Evolutionary conservation across 92 coral and sea anemone species (phyloP).

Genomic region (Palythoa grandis): DNA sequence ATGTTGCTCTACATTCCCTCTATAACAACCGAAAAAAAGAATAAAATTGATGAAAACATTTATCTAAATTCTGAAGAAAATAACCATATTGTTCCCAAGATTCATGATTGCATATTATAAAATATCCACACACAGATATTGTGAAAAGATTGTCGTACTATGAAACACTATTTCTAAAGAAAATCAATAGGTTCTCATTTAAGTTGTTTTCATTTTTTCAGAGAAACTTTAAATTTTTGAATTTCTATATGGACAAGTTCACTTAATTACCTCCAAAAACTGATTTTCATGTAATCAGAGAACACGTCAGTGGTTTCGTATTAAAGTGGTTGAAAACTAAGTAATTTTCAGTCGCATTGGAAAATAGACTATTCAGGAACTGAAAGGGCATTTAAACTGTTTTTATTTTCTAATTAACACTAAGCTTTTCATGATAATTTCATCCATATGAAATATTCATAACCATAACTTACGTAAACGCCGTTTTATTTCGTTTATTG

Average conservation of each 20-base stretch:
- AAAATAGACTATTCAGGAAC: background rate
- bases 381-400: background rate
- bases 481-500: background rate
- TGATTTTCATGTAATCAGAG: background rate
- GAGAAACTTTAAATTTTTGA: no score
- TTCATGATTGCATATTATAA: no score
- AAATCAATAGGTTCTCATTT: no score
- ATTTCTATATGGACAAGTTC: background rate
- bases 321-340: background rate
- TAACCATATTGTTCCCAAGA: no score
- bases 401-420: background rate
- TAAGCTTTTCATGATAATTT: background rate
- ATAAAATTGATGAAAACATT: no score
- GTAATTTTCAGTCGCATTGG: background rate
- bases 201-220: no score
- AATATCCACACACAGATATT: no score
- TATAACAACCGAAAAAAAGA: no score
- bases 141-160: no score
- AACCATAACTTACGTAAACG: constrained; percentile 21
- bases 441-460: constrained; percentile 19
- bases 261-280: background rate
- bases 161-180: no score
- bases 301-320: background rate
- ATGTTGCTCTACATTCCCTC: no score
- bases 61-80: no score